Evolutionary conservation across 2,888 invertebrate genomes (phyloP), one percentile per base, ranked within the genome.

Genomic region (Linyphia triangularis): DNA sequence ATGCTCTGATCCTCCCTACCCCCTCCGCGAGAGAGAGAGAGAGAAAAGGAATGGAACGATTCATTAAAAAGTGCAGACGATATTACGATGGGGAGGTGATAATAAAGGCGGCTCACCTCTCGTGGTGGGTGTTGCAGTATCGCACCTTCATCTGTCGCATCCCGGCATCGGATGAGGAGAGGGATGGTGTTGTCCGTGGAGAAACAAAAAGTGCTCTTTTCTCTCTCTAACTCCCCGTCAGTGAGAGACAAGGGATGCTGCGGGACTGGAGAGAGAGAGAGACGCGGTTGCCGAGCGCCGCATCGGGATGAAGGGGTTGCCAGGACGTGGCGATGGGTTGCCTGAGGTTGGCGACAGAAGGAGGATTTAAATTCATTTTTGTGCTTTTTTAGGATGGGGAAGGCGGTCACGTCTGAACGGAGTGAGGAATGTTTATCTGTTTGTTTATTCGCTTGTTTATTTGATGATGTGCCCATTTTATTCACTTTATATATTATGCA

Each of bases 181-280:
- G 61, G 16, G n/a, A n/a, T 16, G 37, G 24, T 63, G 22, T 19
- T 69, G n/a, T n/a, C 37, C 13, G 24, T 43, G 57, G 59, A 37
- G 40, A 40, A 33, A 59, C n/a, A 19, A 75, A 77, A 67, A 57
- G 24, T 37, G 67, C 73, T 65, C 73, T 51, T 67, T 28, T 77
- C 67, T 78, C 73, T 24, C 26, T 40, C 83, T 59, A 75, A 40
- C 65, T 57, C 63, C 28, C 69, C 28, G n/a, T 24, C 57, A 67
- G 65, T 57, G 57, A 40, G n/a, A n/a, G n/a, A n/a, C 16, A 51
- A 69, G 65, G 65, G 85, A 86, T 79, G 85, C 70, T 86, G 85
- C 85, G 85, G 85, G 85, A 79, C 79, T 79, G 72, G 65, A 30
- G 72, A n/a, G 51, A 16, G 13, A n/a, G n/a, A n/a, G n/a, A n/a